A percentile compares a stretch with the other conserved stretches of the same genome.
Evolutionary conservation across 64 coral and sea anemone genomes (phyloP).

Genomic region (Actinia equina): DNA sequence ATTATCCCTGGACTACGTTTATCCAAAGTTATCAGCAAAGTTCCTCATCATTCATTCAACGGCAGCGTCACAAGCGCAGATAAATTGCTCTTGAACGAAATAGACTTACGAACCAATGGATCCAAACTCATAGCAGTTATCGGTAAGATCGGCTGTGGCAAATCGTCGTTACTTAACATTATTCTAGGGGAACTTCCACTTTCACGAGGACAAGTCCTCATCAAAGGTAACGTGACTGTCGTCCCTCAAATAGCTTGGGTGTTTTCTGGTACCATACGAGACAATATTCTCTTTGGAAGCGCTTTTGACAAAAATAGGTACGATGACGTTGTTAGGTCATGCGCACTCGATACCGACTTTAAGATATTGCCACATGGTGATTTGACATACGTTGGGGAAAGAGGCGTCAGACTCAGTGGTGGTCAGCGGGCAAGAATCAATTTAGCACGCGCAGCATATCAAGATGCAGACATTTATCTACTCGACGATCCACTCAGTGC

Average conservation of each 20-base stretch:
- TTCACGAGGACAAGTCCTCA: neutral
- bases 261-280: conserved; percentile 49
- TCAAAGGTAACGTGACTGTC: conserved; percentile 15
- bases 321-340: conserved; percentile 9
- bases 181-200: conserved; percentile 48
- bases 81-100: neutral
- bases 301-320: conserved; percentile 30
- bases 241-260: conserved; percentile 53
- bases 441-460: conserved; percentile 27
- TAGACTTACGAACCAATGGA: neutral
- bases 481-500: conserved; percentile 35
- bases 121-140: neutral
- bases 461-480: conserved; percentile 18
- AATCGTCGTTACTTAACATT: conserved; percentile 33
- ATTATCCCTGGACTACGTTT: too few relatives aligned
- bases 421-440: neutral
- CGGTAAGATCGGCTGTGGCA: conserved; percentile 37
- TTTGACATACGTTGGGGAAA: conserved; percentile 38
- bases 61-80: too few relatives aligned
- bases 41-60: too few relatives aligned
- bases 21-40: neutral
- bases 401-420: neutral
- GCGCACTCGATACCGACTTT: conserved; percentile 25
- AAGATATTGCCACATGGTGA: conserved; percentile 38
- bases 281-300: conserved; percentile 56